Base-by-base conservation (phyloP, 2,797 vertebrate genomes). In the Toxotes lorentzi region DNA sequence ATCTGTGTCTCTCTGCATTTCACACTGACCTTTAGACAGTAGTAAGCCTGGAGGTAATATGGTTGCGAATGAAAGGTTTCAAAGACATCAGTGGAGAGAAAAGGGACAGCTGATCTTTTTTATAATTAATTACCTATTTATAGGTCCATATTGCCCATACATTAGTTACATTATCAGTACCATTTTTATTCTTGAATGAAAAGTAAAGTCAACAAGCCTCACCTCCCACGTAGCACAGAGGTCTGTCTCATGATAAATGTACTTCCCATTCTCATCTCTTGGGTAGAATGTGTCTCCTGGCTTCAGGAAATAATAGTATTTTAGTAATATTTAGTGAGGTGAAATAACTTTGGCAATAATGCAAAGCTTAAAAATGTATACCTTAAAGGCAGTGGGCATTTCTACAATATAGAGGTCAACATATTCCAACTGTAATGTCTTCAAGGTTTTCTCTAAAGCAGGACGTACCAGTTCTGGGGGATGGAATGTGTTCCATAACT, bases 211-310 rank as follows among this genome's bases (percentile, higher is more conserved):
- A 67, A 16, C 1, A 21, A 53, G 8, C 60, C 96, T 96, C 89
- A 98, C 97, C 96, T 98, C 97, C 98, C 98, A 99, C 27, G 97
- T 98, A 11, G 96, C 96, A 83, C 97, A 96, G 30, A 98, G 93
- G 76, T 99, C 92, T 41, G 96, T 95, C 53, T 96, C 58, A 35
- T 97, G 93, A 76, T 97, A 99, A 75, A 97, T 71, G 65, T 72
- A 23, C 67, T 96, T 96, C 54, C 96, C 97, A 76, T 95, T 95
- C 84, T 96, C 96, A 91, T 98, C 96, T 85, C 0, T 93, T 32
- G 98, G 98, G 73, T 96, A 94, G 43, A 94, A 59, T 6, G 24
- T 82, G 45, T 97, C 95, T 88, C 98, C 98, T 69, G 97, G 97
- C 98, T 99, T 78, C 16, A 87, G 45, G 76, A 78, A 70, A 78